A percentile compares a stretch with the other conserved stretches of the same genome.
Evolutionary conservation across 2,113 vertebrate species (phyloP).

Genomic region (Cebus imitator): DNA sequence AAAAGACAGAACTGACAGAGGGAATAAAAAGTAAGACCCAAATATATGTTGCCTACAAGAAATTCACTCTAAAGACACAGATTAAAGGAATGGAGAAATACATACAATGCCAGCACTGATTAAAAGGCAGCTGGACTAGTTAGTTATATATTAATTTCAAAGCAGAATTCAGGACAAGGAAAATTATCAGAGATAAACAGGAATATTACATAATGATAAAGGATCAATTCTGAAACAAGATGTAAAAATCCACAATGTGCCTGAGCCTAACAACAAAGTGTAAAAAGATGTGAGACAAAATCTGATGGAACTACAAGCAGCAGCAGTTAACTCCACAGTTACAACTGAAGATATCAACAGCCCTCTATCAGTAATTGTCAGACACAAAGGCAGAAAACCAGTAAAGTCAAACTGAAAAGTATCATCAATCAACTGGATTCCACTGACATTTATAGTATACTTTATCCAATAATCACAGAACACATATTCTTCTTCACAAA

Average conservation of each 20-base stretch:
- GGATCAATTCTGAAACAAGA: neutral
- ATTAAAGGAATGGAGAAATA: neutral
- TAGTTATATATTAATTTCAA: neutral
- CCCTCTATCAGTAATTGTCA: neutral
- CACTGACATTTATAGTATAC: neutral
- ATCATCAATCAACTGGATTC: neutral
- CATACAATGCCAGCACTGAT: neutral
- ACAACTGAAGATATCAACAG: neutral
- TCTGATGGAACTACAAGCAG: neutral
- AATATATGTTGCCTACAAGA: neutral
- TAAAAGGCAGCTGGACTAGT: neutral
- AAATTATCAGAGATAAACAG: neutral
- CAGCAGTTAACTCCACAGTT: neutral
- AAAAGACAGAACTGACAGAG: neutral
- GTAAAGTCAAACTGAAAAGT: neutral
- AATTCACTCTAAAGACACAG: neutral
- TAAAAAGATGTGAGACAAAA: neutral
- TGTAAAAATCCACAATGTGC: neutral
- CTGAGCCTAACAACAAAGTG: neutral
- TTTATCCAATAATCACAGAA: neutral
- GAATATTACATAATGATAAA: neutral
- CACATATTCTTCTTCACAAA: neutral
- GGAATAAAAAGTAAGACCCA: neutral
- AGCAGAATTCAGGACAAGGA: neutral
- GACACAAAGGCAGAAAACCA: neutral